Percentiles rank a stretch among this genome's conserved stretches.
Conservation (phyloP, 2,113 vertebrate genomes). For the Anguilla rostrata region DNA sequence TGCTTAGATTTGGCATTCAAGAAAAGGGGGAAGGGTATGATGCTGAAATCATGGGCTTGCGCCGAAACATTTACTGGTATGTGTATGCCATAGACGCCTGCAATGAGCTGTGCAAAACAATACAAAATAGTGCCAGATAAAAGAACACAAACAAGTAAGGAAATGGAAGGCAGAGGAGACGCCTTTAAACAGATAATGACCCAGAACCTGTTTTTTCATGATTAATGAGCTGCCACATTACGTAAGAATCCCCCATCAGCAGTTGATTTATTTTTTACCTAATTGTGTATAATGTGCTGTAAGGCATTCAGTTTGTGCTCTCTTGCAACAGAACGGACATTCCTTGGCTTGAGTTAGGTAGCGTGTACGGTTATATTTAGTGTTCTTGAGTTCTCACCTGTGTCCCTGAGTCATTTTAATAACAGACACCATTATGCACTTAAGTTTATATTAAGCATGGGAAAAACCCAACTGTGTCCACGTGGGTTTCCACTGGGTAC, state of each 20-base stretch:
- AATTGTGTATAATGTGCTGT: background rate
- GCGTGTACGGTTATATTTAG: background rate
- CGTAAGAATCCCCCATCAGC: background rate
- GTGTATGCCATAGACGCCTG: no score
- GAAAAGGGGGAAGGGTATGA: no score
- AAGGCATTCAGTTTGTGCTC: background rate
- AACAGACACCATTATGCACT: background rate
- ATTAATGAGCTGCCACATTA: background rate
- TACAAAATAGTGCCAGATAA: background rate
- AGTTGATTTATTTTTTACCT: background rate
- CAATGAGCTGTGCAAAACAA: background rate
- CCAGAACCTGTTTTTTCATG: background rate
- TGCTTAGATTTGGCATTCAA: no score
- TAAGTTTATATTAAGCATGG: background rate
- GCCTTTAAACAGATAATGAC: background rate
- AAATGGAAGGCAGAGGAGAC: background rate
- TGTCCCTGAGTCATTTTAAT: background rate
- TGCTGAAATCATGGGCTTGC: no score
- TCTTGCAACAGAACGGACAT: background rate
- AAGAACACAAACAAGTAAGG: background rate
- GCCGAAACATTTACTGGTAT: no score
- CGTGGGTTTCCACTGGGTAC: no score
- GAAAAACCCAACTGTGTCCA: background rate
- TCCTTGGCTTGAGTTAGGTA: background rate
- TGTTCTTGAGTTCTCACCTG: background rate